phyloP scores from a whole-genome alignment of 2,888 invertebrate species.

The Cetonia aurata region DNA sequence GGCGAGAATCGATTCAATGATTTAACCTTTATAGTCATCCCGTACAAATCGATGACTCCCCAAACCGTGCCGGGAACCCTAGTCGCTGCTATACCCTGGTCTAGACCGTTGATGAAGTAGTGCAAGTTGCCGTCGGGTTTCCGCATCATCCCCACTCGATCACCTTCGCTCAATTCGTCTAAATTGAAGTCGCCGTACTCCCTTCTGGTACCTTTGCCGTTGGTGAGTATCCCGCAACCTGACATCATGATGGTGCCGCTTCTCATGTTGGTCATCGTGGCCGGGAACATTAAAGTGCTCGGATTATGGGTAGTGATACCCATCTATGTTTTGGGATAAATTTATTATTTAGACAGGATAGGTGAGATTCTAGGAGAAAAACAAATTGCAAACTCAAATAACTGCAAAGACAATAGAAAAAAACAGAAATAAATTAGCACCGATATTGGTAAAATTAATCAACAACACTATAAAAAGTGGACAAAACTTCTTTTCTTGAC shows the following conservation, averaged over 20 bases:
- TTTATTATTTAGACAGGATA: too few species aligned
- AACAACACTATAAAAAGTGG: too few species aligned
- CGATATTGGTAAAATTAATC: too few species aligned
- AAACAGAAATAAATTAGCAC: too few species aligned
- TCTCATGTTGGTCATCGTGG: slow-evolving; percentile 98
- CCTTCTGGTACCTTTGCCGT: slow-evolving; percentile 92
- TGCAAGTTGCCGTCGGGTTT: slow-evolving; percentile 88
- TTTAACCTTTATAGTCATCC: slow-evolving; percentile 87
- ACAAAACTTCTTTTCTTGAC: too few species aligned
- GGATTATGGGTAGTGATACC: slow-evolving; percentile 96
- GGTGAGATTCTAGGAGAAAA: background rate
- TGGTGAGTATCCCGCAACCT: slow-evolving; percentile 95
- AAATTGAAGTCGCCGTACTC: slow-evolving; percentile 95
- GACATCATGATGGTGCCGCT: slow-evolving; percentile 96
- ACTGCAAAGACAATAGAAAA: too few species aligned
- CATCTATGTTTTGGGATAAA: slow-evolving; percentile 68
- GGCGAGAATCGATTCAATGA: background rate
- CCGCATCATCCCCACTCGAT: slow-evolving; percentile 92
- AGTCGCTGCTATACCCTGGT: slow-evolving; percentile 92
- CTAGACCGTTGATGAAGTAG: slow-evolving; percentile 92
- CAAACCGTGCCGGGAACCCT: slow-evolving; percentile 85
- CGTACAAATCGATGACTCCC: slow-evolving; percentile 96
- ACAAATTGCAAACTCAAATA: too few species aligned
- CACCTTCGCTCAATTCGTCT: slow-evolving; percentile 93
- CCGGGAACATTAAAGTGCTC: slow-evolving; percentile 88